Conservation (phyloP, 2,113 vertebrate genomes). For the Genyomyrus donnyi region DNA sequence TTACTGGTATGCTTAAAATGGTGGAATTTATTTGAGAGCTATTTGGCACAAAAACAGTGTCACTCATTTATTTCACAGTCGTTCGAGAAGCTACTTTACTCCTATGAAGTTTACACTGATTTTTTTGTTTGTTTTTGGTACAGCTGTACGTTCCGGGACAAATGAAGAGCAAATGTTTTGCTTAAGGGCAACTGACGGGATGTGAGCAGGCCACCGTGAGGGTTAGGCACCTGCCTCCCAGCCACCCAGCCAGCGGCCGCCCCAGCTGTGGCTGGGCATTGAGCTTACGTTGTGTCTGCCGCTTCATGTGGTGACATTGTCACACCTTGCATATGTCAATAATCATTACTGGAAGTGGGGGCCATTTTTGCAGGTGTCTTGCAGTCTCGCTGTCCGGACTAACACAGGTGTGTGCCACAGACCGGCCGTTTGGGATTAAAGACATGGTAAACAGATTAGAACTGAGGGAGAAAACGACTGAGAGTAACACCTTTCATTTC, state of each 20-base stretch:
- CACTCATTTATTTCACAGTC: conserved; percentile 26
- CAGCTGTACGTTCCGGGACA: background rate
- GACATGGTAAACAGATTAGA: background rate
- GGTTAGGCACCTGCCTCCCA: background rate
- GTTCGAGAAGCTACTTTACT: background rate
- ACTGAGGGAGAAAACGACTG: background rate
- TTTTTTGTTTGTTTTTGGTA: background rate
- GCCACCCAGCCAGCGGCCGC: background rate
- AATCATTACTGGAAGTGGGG: background rate
- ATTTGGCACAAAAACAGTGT: background rate
- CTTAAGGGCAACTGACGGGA: background rate
- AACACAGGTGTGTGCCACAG: background rate
- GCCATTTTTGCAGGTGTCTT: background rate
- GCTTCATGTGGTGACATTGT: background rate
- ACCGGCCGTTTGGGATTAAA: background rate
- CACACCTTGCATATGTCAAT: background rate
- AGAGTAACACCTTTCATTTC: conserved; percentile 3
- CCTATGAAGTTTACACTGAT: background rate
- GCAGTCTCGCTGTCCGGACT: background rate
- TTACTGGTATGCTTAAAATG: background rate
- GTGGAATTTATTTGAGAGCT: background rate
- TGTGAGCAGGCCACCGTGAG: background rate
- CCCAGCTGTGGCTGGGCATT: background rate
- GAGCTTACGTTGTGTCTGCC: background rate
- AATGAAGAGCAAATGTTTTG: background rate